A percentile compares a stretch with the other conserved stretches of the same genome.
These are phyloP conservation scores for Calidris pugnax DNA, from an alignment of 2,113 vertebrate genomes.

Conservation along the genomic window DNA sequence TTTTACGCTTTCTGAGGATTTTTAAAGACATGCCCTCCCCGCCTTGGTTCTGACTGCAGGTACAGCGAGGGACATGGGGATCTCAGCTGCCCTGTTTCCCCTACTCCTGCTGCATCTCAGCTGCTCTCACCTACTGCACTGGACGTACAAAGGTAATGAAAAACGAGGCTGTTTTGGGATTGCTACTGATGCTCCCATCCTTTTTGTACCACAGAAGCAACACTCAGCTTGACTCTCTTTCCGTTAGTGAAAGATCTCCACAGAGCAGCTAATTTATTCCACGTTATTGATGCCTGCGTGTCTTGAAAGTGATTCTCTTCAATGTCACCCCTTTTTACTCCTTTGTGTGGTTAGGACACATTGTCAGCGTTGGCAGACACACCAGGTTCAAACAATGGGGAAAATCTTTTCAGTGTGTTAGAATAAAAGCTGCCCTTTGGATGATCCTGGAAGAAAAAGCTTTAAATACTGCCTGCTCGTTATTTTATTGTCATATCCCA, in stretches of 20 bases:
- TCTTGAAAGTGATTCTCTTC: conserved; percentile 8
- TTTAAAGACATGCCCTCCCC: neutral
- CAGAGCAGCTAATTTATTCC: conserved; percentile 11
- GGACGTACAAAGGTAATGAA: conserved; percentile 75
- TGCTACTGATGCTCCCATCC: neutral
- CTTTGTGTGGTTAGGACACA: neutral
- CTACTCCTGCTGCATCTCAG: conserved; percentile 14
- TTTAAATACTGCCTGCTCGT: neutral
- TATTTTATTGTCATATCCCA: neutral
- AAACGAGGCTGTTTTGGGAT: neutral
- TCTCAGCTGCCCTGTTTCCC: neutral
- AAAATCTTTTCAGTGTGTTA: neutral
- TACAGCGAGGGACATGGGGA: neutral
- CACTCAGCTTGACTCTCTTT: neutral
- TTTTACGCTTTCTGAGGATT: neutral
- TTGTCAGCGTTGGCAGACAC: neutral
- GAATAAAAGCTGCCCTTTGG: conserved; percentile 52
- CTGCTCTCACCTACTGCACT: neutral
- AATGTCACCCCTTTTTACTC: neutral
- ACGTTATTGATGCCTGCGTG: neutral
- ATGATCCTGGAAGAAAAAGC: conserved; percentile 1
- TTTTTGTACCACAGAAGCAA: neutral
- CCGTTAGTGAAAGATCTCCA: neutral
- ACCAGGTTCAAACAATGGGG: neutral
- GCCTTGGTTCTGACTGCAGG: neutral